Conservation (phyloP, 2,888 invertebrate genomes). For the Lottia scabra region DNA sequence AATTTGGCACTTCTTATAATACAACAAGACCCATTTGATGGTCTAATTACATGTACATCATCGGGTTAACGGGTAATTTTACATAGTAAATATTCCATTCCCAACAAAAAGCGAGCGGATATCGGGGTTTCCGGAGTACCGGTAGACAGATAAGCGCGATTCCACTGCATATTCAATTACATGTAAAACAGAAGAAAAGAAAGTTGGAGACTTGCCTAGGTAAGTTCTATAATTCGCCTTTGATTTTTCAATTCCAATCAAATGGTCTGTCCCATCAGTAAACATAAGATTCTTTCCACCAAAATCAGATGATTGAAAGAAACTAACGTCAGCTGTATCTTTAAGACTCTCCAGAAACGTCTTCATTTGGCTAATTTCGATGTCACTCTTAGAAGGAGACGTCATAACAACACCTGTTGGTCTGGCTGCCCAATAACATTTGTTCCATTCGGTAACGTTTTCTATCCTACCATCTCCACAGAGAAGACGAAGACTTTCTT, state of each 20-base stretch:
- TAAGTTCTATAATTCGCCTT: constrained; percentile 36
- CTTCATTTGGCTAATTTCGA: not conserved
- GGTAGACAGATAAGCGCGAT: no score
- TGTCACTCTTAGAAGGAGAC: constrained; percentile 7
- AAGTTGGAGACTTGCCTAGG: constrained; percentile 43
- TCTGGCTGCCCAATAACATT: constrained; percentile 90
- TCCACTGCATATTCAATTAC: no score
- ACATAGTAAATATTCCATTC: no score
- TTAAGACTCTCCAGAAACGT: constrained; percentile 2
- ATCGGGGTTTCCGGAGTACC: no score
- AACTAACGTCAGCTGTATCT: not conserved
- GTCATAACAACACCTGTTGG: constrained; percentile 89
- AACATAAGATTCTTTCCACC: constrained; percentile 66
- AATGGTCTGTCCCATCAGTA: constrained; percentile 40
- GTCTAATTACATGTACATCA: no score
- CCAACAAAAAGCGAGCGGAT: no score
- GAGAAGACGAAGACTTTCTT: constrained; percentile 83
- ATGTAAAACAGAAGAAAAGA: no score
- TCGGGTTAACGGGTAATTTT: no score
- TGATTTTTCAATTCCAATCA: constrained; percentile 36
- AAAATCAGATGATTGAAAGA: constrained; percentile 73
- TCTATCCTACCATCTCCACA: constrained; percentile 90
- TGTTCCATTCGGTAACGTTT: constrained; percentile 80
- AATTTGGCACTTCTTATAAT: no score
- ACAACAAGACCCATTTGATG: no score